Evolutionary conservation across 2,888 invertebrate genomes (phyloP).

Genomic region (Achlya flavicornis): DNA sequence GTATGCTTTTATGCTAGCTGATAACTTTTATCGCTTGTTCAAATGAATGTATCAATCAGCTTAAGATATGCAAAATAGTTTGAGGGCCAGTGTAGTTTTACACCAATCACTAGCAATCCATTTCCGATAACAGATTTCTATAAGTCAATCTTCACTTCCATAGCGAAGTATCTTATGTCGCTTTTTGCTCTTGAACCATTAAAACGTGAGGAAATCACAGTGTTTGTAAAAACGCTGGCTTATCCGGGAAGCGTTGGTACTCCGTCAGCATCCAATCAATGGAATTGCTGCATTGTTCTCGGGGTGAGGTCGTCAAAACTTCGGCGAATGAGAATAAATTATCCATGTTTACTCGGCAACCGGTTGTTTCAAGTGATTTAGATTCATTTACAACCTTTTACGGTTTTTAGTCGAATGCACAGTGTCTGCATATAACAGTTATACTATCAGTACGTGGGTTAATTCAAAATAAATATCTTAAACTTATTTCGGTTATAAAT

Average conservation of each 20-base stretch:
- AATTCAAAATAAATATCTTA: too few species aligned
- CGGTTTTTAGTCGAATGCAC: not conserved
- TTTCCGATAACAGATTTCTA: constrained; percentile 32
- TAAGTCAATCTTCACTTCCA: constrained; percentile 24
- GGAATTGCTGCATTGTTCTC: constrained; percentile 49
- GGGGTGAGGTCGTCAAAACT: constrained; percentile 34
- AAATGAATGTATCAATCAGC: too few species aligned
- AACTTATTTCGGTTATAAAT: too few species aligned
- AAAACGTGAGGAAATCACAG: constrained; percentile 46
- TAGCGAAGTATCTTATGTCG: constrained; percentile 23
- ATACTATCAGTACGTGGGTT: not conserved
- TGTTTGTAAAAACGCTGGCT: constrained; percentile 37
- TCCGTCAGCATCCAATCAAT: constrained; percentile 32
- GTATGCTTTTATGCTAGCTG: too few species aligned
- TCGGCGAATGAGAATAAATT: constrained; percentile 41
- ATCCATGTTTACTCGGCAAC: constrained; percentile 35
- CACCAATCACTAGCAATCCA: constrained; percentile 1
- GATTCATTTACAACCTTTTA: not conserved
- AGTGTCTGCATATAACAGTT: not conserved
- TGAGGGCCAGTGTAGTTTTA: too few species aligned
- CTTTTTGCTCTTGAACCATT: constrained; percentile 30
- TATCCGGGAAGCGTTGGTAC: constrained; percentile 54
- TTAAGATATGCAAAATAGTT: too few species aligned
- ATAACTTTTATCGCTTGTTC: too few species aligned
- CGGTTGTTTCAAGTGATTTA: constrained; percentile 13